These are phyloP conservation scores for Notodonta dromedarius DNA, from an alignment of 2,888 invertebrate genomes.

Conservation along the genomic window DNA sequence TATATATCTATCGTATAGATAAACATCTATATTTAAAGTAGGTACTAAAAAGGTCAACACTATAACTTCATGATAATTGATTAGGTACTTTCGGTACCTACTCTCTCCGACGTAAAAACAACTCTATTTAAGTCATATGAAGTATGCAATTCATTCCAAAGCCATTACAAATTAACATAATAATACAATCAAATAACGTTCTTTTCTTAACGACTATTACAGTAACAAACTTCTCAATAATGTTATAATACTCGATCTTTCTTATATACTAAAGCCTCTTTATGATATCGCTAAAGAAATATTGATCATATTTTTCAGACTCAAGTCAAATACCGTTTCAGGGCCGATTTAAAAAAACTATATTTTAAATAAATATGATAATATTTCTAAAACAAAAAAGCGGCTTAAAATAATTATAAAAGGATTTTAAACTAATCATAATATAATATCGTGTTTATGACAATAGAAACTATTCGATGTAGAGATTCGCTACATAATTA, in stretches of 20 bases:
- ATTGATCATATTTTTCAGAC: conserved; percentile 1
- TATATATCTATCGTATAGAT: too few species aligned
- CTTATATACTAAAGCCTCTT: conserved; percentile 25
- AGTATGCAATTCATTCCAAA: background rate
- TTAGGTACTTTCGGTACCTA: background rate
- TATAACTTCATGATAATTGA: background rate
- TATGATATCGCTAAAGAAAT: background rate
- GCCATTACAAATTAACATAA: background rate
- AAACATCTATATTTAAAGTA: too few species aligned
- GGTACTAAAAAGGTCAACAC: too few species aligned
- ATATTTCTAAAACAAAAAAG: background rate
- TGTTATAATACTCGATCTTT: conserved; percentile 34
- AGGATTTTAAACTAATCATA: too few species aligned
- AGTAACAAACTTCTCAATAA: conserved; percentile 17
- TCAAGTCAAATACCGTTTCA: background rate
- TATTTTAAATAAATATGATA: too few species aligned
- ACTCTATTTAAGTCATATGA: background rate
- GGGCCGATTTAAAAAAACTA: background rate
- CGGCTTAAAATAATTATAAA: background rate
- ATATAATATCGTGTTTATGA: too few species aligned
- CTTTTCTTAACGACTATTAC: conserved; percentile 21
- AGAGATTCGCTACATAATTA: background rate
- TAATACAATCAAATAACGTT: conserved; percentile 10
- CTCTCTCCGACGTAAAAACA: background rate
- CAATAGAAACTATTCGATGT: background rate